Conservation (phyloP, 2,113 vertebrate genomes). For the Pandion haliaetus region DNA sequence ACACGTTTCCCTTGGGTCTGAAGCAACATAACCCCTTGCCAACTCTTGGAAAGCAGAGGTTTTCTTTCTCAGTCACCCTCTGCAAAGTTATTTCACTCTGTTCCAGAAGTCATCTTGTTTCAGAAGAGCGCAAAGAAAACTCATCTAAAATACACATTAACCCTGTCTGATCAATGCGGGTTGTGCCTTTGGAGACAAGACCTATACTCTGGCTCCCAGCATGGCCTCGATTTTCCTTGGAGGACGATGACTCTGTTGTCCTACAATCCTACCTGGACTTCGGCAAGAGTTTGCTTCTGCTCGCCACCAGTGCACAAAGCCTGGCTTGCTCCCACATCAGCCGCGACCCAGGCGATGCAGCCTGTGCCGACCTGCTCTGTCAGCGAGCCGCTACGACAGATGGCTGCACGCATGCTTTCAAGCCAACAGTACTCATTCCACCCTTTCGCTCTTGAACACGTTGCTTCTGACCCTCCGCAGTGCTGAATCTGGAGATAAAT, state of each 20-base stretch:
- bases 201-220: background rate
- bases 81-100: background rate
- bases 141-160: rapidly evolving
- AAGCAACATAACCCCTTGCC: background rate
- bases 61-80: background rate
- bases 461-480: background rate
- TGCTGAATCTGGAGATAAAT: background rate
- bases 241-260: too few species aligned
- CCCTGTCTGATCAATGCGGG: rapidly evolving
- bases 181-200: background rate
- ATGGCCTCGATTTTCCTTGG: rapidly evolving
- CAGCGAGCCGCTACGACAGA: background rate
- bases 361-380: background rate
- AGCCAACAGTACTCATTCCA: background rate
- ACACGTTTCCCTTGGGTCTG: rapidly evolving
- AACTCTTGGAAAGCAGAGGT: background rate
- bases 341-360: background rate
- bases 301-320: background rate
- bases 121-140: background rate
- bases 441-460: background rate
- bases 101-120: background rate
- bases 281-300: background rate
- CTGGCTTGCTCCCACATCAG: rapidly evolving
- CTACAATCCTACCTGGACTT: rapidly evolving
- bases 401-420: too few species aligned